Evolutionary conservation across 64 coral and sea anemone species (phyloP), one percentile per base, ranked within the genome.

Genomic region (Cladopsammia gracilis): DNA sequence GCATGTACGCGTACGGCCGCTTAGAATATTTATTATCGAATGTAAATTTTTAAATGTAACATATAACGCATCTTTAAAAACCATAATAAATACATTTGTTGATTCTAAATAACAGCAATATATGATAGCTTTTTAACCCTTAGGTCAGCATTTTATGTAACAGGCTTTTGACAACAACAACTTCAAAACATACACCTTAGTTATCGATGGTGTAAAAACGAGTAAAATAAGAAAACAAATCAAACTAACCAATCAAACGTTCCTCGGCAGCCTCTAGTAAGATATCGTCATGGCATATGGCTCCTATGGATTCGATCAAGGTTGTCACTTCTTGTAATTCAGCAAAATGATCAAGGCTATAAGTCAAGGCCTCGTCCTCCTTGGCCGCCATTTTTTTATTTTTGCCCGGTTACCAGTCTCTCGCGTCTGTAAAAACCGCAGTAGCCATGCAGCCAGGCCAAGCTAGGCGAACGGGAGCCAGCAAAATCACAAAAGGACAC

Each of bases 221-320:
- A 14, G 34, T 48, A 11, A 24, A 7, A 45, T 12, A 7, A 6
- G 8, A 14, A 68, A 23, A 84, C 16, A 62, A 42, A 47, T 7
- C 52, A 10, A 45, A 42, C 90, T 25, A 64, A 97, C 96, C 88
- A 61, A 87, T 89, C 26, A 97, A 85, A 7, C 96, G 86, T 47
- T 97, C 96, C 1, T 77, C 92, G 26, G 96, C 92, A 12, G 96
- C 92, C 82, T 97, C 96, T 25, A 97, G 85, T 58, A 97, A 78
- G 11, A 94, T 97, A 24, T 86, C 70, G 56, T 97, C 86, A 75
- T 97, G 88, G 54, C 89, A 94, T 69, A 97, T 97, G 9, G 88
- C 47, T 77, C 42, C 88, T 23, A 97, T 87, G 13, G 87, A 75
- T 61, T 94, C 82, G 53, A 97, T 91, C 48, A 97, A 91, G 24